phyloP scores from a whole-genome alignment of 2,888 invertebrate genomes.

The Rhamnusium bicolor region DNA sequence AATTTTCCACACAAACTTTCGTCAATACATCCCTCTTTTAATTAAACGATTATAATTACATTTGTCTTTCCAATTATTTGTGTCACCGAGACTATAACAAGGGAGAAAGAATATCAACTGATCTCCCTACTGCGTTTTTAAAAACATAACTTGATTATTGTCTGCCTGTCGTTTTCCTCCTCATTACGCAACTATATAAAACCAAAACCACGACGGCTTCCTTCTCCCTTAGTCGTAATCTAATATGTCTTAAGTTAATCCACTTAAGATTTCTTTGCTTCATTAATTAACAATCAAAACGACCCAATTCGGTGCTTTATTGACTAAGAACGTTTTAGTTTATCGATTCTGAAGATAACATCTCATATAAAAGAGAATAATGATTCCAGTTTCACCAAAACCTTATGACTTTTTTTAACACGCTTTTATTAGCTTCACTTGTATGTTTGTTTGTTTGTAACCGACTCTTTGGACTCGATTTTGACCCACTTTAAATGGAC shows the following conservation, averaged over 20 bases:
- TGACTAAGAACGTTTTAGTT: conserved; percentile 24
- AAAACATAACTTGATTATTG: conserved; percentile 60
- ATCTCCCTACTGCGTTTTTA: conserved; percentile 57
- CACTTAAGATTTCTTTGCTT: conserved; percentile 46
- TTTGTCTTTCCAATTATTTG: conserved; percentile 67
- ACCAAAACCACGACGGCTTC: conserved; percentile 23
- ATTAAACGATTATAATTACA: conserved; percentile 67
- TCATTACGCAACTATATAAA: conserved; percentile 46
- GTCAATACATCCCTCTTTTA: conserved; percentile 56
- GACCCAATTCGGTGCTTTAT: conserved; percentile 29
- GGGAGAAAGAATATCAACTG: conserved; percentile 55
- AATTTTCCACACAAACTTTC: not conserved
- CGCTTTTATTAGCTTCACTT: too few species aligned
- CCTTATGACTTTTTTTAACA: too few species aligned
- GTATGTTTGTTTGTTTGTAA: too few species aligned
- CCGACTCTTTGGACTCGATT: too few species aligned
- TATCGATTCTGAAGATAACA: conserved; percentile 18
- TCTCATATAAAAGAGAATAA: too few species aligned
- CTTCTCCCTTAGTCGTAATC: conserved; percentile 42
- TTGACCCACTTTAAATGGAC: too few species aligned
- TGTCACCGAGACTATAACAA: conserved; percentile 62
- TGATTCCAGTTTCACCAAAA: not conserved
- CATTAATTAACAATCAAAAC: conserved; percentile 52
- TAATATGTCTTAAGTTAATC: conserved; percentile 43
- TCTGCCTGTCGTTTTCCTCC: conserved; percentile 49